Conservation (phyloP, 2,888 invertebrate species). For the Apomyelois bistriatella region DNA sequence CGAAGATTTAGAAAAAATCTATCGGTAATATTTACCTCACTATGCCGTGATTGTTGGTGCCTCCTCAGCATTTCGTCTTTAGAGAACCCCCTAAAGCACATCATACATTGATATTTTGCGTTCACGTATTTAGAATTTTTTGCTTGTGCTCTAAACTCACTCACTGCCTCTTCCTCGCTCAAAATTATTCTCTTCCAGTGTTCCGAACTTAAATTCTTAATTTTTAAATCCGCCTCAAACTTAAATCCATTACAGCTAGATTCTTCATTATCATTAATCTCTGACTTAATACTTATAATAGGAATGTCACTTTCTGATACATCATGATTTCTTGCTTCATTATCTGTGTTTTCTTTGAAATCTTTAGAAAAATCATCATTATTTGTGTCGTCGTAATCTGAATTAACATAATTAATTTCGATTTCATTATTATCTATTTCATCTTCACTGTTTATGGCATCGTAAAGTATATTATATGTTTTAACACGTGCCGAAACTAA, state of each 20-base stretch:
- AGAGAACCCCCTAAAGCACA: constrained; percentile 63
- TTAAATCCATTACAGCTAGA: constrained; percentile 16
- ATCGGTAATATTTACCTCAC: constrained; percentile 39
- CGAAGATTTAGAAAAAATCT: not conserved
- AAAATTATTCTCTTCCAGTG: constrained; percentile 54
- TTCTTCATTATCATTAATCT: not conserved
- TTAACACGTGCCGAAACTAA: constrained; percentile 19
- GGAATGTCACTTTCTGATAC: not conserved
- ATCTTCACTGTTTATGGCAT: not conserved
- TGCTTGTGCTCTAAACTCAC: constrained; percentile 44
- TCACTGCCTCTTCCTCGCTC: constrained; percentile 57
- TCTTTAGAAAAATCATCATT: too few relatives aligned
- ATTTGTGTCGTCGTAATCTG: not conserved
- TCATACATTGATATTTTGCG: constrained; percentile 50
- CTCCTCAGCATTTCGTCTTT: constrained; percentile 57
- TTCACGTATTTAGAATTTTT: constrained; percentile 45
- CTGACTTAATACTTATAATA: not conserved
- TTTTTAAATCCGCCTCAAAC: constrained; percentile 19
- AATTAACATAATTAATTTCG: not conserved
- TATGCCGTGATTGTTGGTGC: constrained; percentile 50
- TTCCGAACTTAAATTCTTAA: constrained; percentile 22
- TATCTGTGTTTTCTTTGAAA: not conserved
- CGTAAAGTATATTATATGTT: constrained; percentile 10
- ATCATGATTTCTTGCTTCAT: not conserved
- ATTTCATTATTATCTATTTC: not conserved